A percentile compares a stretch with the other conserved stretches of the same genome.
These are phyloP conservation scores for Cichladusa arquata DNA, from an alignment of 2,113 vertebrate genomes.

Conservation along the genomic window DNA sequence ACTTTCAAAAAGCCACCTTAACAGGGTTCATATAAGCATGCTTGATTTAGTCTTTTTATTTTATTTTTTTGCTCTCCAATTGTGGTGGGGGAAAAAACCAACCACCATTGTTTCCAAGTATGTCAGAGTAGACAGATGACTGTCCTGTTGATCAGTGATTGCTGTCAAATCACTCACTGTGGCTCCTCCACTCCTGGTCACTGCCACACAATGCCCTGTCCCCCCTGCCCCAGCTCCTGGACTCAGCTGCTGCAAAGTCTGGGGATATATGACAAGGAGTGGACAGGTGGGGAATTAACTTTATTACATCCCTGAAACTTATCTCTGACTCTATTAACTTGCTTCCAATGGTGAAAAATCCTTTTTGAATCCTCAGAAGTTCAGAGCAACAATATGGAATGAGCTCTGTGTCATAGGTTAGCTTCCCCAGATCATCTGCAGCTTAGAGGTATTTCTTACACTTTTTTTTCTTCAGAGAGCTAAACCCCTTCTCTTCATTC, in stretches of 20 bases:
- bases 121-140: neutral
- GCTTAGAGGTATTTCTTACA: slow-evolving; percentile 14
- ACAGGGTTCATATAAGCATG: neutral
- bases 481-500: neutral
- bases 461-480: neutral
- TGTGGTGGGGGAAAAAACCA: fast-evolving
- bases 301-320: neutral
- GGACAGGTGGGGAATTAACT: slow-evolving; percentile 17
- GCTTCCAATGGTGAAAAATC: neutral
- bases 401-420: neutral
- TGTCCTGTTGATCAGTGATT: neutral
- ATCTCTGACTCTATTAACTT: slow-evolving; percentile 2
- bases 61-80: neutral
- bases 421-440: neutral
- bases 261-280: neutral
- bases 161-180: neutral
- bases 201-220: neutral
- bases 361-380: neutral
- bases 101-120: fast-evolving
- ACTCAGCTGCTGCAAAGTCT: neutral
- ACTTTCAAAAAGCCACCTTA: slow-evolving; percentile 57
- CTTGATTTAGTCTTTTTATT: neutral
- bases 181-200: neutral
- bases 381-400: neutral
- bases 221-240: fast-evolving